Base-by-base conservation (phyloP, 2,888 invertebrate species). In the Chalcis sispes region DNA sequence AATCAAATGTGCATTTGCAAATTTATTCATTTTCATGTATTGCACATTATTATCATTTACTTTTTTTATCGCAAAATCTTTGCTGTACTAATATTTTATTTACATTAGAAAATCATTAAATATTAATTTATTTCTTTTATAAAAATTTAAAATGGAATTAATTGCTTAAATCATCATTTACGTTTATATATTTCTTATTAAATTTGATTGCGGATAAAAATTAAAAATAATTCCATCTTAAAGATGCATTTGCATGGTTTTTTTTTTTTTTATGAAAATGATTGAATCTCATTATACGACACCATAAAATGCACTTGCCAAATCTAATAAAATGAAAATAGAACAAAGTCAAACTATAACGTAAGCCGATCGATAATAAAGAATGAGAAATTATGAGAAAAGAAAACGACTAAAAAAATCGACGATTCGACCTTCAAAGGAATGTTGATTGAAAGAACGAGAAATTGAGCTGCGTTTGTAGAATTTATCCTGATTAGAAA, bases 401-500 rank as follows among this genome's bases (percentile, higher is more conserved):
- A 27, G 1, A 23, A 10, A 32, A 1, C n/a, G 15, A n/a, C 5
- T n/a, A n/a, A 42, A 15, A 46, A 46, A 54, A 27, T 0, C n/a
- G 18, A 10, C 56, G 20, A n/a, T n/a, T n/a, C 29, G 48, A 40
- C 13, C 42, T 42, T 13, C 42, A 42, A 42, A 42, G 74, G 79
- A 80, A 80, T 79, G 79, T 75, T 46, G 76, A 80, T 79, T 75
- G 74, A 71, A 56, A 77, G 77, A 77, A 73, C 78, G 80, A 84
- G 84, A 81, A 85, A 85, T 86, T 86, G 81, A 85, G 85, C 87
- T 86, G 83, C 85, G 80, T 86, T 77, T 85, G 80, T 88, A 89
- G 89, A 89, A 86, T 83, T 86, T 88, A 81, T 85, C 85, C 77
- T 82, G 87, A 25, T 66, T 62, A 46, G 70, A 59, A 20, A 81